phyloP scores from a whole-genome alignment of 2,888 invertebrate genomes.

The Cryptops parisi region DNA sequence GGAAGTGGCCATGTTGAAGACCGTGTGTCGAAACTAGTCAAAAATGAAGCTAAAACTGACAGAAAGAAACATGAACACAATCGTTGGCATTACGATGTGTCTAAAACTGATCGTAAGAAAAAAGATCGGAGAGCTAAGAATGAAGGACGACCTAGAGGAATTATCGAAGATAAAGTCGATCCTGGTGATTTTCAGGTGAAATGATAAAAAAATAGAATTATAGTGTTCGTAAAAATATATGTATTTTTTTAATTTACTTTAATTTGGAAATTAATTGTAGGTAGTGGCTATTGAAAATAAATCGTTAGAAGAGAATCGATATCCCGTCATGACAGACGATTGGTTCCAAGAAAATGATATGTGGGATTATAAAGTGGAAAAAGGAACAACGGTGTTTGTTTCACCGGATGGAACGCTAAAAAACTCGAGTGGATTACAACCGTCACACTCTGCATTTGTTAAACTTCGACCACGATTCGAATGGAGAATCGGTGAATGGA shows the following conservation, averaged over 20 bases:
- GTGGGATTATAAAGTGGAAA: neutral
- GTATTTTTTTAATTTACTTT: neutral
- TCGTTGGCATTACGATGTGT: neutral
- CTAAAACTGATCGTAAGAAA: neutral
- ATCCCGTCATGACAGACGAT: slow-evolving; percentile 4
- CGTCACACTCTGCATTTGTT: neutral
- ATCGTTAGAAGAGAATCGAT: neutral
- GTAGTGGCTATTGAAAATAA: neutral
- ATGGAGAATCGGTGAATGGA: slow-evolving; percentile 22
- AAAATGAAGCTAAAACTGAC: neutral
- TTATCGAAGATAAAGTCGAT: slow-evolving; percentile 22
- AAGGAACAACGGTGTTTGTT: too few relatives aligned
- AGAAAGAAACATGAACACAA: neutral
- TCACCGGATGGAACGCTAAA: too few relatives aligned
- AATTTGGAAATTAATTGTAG: neutral
- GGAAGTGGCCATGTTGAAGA: neutral
- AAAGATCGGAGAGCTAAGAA: neutral
- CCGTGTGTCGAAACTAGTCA: too few relatives aligned
- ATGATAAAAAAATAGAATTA: slow-evolving; percentile 6
- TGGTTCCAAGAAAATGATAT: neutral
- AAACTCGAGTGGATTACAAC: too few relatives aligned
- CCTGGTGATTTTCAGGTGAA: slow-evolving; percentile 16
- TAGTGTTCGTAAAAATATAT: neutral
- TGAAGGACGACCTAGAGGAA: slow-evolving; percentile 17
- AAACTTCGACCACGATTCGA: slow-evolving; percentile 20